Conservation (phyloP, 1,140 invertebrate species). For the Bombus waltoni region DNA sequence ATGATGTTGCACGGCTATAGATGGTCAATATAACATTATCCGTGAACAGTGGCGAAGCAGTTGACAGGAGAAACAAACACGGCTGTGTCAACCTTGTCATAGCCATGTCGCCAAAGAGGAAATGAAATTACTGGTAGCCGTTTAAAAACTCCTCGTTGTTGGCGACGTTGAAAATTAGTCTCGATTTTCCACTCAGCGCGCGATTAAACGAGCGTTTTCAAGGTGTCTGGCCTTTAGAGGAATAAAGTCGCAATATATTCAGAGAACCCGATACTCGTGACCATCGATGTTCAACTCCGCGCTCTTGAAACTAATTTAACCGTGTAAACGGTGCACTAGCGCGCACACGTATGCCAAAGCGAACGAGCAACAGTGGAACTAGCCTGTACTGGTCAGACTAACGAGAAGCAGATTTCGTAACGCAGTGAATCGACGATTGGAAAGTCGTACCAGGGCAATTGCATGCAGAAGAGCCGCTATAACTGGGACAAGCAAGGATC, state of each 20-base stretch:
- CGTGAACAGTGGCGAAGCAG: not conserved
- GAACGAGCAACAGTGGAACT: not conserved
- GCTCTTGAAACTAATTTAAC: not conserved
- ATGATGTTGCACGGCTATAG: conserved; percentile 12
- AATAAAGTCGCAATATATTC: not conserved
- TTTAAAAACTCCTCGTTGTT: not conserved
- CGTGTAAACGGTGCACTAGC: not conserved
- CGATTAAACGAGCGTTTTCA: not conserved
- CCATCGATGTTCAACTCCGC: too few relatives aligned
- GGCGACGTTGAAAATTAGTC: conserved; percentile 2
- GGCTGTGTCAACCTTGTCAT: not conserved
- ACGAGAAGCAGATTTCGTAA: not conserved
- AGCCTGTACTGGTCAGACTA: not conserved
- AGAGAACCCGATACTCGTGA: not conserved
- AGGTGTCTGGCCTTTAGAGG: not conserved
- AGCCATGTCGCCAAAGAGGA: not conserved
- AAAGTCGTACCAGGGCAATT: not conserved
- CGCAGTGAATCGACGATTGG: not conserved
- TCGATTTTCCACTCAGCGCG: not conserved
- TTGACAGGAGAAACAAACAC: conserved; percentile 12
- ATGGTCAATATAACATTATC: conserved; percentile 38
- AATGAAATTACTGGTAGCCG: not conserved
- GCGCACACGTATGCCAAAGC: not conserved
- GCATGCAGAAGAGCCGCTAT: not conserved
- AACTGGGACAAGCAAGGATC: not conserved